Base-by-base conservation (phyloP, 2,888 invertebrate species). In the Slavum lentiscoides region DNA sequence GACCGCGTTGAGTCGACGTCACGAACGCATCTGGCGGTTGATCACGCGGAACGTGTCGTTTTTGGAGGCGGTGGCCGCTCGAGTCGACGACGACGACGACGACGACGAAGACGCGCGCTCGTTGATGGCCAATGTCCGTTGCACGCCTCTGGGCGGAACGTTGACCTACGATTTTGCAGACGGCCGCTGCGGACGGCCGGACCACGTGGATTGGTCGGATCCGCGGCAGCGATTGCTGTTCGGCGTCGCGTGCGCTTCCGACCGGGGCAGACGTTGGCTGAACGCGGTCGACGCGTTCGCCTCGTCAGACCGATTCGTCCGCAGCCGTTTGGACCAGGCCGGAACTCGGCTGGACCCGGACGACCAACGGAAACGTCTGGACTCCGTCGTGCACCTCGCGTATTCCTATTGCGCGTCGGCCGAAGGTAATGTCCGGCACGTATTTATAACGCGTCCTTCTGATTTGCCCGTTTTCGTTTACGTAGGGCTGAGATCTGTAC, bases 121-220 rank as follows among this genome's bases (percentile, higher is more conserved):
- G 8, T 55, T 75, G 19, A 19, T 75, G 75, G 23, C 19, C 11
- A 67, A 67, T 23, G 23, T 75, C 13, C 75, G 67, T 9, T 19
- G 75, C 13, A 75, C 67, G 43, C 75, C 75, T 0, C 8, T 75
- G 23, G 75, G 39, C 19, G 11, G 30, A 4, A 30, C 55, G 55
- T 8, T 21, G n/a, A 55, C 66, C 7, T 55, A 74, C 21, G 53
- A 55, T 13, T 17, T 39, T 21, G 21, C 8, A 8, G 37, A 17
- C 37, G 39, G 39, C 21, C 5, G 39, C 39, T 39, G n/a, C n/a
- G 43, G 23, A 6, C 43, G 17, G 2, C 6, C 13, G 2, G 55
- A 59, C 19, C 19, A 23, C 23, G n/a, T 69, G 9, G 76, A 76
- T 13, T 77, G 77, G 77, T 49, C 7, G 53, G 62, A 77, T 17